These are phyloP conservation scores for Nothocercus julius DNA, from an alignment of 2,113 vertebrate genomes.

Conservation along the genomic window DNA sequence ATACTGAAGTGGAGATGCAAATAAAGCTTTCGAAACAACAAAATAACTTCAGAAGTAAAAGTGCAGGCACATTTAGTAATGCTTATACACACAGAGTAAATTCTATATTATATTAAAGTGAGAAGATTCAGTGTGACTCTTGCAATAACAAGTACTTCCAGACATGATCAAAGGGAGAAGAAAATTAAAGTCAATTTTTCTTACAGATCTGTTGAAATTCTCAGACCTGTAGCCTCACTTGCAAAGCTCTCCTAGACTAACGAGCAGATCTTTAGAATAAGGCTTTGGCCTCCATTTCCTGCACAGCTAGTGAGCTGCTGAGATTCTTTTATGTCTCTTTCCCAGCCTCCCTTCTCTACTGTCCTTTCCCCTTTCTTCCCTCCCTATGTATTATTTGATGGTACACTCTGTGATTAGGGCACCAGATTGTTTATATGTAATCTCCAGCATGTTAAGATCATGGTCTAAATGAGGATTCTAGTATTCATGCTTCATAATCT, in stretches of 20 bases:
- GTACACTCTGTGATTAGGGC: not conserved
- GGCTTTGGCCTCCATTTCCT: not conserved
- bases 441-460: not conserved
- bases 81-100: not conserved
- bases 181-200: not conserved
- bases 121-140: not conserved
- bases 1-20: conserved; percentile 12
- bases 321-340: not conserved
- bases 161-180: not conserved
- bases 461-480: not conserved
- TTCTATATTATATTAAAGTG: not conserved
- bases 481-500: not conserved
- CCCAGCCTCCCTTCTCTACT: not conserved
- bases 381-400: not conserved
- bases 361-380: not conserved
- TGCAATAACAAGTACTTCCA: not conserved
- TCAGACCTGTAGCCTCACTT: not conserved
- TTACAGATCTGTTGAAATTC: not conserved
- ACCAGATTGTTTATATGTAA: not conserved
- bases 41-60: not conserved
- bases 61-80: not conserved
- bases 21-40: conserved; percentile 20
- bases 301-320: not conserved
- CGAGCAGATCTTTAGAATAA: not conserved
- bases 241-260: not conserved